Percentiles rank a stretch among this genome's conserved stretches.
These are phyloP conservation scores for Alentia gelatinosa DNA, from an alignment of 2,888 invertebrate genomes.

Conservation along the genomic window DNA sequence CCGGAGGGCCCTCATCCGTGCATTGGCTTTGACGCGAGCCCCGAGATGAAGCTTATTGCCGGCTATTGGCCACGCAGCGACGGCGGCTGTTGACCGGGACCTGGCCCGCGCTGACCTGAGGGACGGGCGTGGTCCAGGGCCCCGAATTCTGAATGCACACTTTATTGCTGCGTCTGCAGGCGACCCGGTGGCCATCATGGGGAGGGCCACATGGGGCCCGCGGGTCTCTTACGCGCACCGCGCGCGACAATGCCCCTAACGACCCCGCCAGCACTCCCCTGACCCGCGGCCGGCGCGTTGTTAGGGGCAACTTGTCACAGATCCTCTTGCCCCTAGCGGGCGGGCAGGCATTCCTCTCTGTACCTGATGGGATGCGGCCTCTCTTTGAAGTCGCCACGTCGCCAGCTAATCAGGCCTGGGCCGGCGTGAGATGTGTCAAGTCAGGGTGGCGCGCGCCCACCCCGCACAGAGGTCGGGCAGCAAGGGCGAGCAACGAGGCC, in stretches of 20 bases:
- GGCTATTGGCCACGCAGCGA: neutral
- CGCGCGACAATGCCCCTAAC: neutral
- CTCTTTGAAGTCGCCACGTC: neutral
- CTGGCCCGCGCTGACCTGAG: neutral
- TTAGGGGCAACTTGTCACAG: neutral
- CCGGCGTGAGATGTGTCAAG: neutral
- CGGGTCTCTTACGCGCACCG: neutral
- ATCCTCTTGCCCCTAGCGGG: neutral
- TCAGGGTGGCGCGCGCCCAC: neutral
- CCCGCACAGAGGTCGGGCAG: neutral
- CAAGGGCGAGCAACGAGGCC: too few relatives aligned
- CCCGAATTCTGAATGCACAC: neutral
- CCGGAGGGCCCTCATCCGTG: neutral
- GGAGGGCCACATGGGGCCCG: neutral
- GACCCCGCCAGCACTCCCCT: neutral
- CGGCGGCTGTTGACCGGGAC: neutral
- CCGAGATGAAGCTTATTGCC: slow-evolving; percentile 12
- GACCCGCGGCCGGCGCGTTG: neutral
- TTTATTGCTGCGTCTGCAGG: neutral
- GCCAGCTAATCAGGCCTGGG: neutral
- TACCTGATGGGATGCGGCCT: neutral
- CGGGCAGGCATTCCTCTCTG: neutral
- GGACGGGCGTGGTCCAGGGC: neutral
- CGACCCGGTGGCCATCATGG: neutral
- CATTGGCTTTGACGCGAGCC: neutral